Evolutionary conservation across 2,797 vertebrate species (phyloP).

Genomic region (Linurgus olivaceus): DNA sequence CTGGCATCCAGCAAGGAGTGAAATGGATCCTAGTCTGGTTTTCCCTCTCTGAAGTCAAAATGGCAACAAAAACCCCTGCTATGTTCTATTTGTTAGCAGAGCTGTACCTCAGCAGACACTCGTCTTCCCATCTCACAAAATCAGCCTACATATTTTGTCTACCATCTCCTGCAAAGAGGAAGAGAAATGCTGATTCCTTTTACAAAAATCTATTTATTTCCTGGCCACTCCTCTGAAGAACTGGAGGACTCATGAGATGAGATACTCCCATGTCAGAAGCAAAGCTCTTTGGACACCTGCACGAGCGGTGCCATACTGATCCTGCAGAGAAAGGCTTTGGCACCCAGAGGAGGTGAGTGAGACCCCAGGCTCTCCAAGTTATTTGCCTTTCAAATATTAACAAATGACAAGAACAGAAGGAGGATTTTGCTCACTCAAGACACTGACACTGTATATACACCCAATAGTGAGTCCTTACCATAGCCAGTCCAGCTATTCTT

Average conservation of each 20-base stretch:
- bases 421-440: background rate
- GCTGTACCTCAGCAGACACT: background rate
- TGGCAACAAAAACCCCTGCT: background rate
- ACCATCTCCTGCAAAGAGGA: background rate
- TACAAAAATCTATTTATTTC: background rate
- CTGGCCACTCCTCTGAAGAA: background rate
- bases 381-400: background rate
- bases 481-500: background rate
- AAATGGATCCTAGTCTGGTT: background rate
- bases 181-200: background rate
- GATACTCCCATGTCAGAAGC: background rate
- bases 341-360: background rate
- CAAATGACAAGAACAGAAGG: background rate
- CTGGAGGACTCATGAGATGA: background rate
- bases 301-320: background rate
- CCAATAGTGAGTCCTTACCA: background rate
- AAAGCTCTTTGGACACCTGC: background rate
- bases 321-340: background rate
- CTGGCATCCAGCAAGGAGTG: background rate
- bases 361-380: background rate
- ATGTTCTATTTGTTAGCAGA: background rate
- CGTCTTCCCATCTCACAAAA: background rate
- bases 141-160: background rate
- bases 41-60: background rate
- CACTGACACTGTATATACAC: background rate